Conservation (phyloP, 2,113 vertebrate species). For the Pseudorasbora parva region DNA sequence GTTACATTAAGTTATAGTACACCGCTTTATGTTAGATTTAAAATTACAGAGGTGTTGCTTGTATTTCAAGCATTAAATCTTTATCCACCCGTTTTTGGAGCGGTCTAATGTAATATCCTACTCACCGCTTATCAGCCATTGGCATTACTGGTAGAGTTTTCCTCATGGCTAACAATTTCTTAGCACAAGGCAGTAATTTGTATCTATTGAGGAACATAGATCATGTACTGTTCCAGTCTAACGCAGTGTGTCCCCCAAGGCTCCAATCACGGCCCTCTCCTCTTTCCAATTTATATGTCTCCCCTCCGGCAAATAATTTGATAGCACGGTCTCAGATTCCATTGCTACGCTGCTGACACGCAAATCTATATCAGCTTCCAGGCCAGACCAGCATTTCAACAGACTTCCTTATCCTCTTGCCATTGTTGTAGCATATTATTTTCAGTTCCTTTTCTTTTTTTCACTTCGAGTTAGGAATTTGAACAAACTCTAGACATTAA, state of each 20-base stretch:
- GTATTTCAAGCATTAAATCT: not conserved
- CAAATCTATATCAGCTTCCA: slow-evolving; percentile 30
- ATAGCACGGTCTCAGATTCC: not conserved
- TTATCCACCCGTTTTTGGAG: not conserved
- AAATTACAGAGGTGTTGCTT: not conserved
- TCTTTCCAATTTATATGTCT: slow-evolving; percentile 30
- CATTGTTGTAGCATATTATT: not conserved
- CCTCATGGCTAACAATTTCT: slow-evolving; percentile 20
- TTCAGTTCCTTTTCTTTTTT: not conserved
- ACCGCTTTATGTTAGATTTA: not conserved
- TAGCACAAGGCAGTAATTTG: slow-evolving; percentile 1
- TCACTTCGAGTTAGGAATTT: not conserved
- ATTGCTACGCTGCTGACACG: slow-evolving; percentile 2
- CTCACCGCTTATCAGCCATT: not conserved
- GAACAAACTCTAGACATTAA: not conserved
- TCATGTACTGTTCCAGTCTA: slow-evolving; percentile 27
- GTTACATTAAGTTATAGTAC: not conserved
- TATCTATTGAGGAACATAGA: slow-evolving; percentile 24
- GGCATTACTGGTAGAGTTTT: slow-evolving; percentile 2
- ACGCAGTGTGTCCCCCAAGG: not conserved
- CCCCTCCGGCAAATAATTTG: slow-evolving; percentile 22
- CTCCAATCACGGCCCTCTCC: slow-evolving; percentile 23
- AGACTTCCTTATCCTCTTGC: slow-evolving; percentile 15
- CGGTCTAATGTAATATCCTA: not conserved
- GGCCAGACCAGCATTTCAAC: not conserved